Evolutionary conservation across 2,113 vertebrate species (phyloP).

Genomic region (Struthio camelus): DNA sequence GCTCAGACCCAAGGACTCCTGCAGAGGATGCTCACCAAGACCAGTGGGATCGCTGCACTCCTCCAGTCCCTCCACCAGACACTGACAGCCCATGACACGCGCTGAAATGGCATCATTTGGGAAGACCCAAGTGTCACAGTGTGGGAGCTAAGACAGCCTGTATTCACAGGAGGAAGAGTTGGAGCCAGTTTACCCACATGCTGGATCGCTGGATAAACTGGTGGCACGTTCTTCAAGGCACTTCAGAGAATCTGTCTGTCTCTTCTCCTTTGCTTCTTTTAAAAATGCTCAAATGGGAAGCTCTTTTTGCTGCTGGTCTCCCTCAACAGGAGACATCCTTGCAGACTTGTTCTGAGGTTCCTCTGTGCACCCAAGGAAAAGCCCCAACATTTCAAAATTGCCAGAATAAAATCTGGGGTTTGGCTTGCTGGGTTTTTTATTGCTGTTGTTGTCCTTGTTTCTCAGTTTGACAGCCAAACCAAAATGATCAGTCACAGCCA

Average conservation of each 20-base stretch:
- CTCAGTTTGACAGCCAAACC: background rate
- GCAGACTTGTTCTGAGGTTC: background rate
- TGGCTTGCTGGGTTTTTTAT: background rate
- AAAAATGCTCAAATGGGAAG: background rate
- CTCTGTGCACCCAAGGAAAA: background rate
- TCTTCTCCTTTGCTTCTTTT: background rate
- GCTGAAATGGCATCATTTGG: background rate
- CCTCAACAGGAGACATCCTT: background rate
- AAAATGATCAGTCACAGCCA: background rate
- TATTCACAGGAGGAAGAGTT: background rate
- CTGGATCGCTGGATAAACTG: background rate
- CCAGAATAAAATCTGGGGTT: background rate
- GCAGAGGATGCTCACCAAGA: background rate
- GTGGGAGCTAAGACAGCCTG: background rate
- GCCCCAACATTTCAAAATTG: background rate
- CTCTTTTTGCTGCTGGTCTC: background rate
- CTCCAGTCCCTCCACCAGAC: background rate
- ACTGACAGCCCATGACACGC: background rate
- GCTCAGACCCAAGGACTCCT: background rate
- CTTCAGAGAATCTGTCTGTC: background rate
- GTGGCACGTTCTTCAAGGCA: background rate
- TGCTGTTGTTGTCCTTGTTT: background rate
- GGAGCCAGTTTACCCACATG: background rate
- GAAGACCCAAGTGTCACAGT: background rate
- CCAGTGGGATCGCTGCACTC: background rate